Base-by-base conservation (phyloP, 2,797 vertebrate species). In the Sphenodon punctatus region DNA sequence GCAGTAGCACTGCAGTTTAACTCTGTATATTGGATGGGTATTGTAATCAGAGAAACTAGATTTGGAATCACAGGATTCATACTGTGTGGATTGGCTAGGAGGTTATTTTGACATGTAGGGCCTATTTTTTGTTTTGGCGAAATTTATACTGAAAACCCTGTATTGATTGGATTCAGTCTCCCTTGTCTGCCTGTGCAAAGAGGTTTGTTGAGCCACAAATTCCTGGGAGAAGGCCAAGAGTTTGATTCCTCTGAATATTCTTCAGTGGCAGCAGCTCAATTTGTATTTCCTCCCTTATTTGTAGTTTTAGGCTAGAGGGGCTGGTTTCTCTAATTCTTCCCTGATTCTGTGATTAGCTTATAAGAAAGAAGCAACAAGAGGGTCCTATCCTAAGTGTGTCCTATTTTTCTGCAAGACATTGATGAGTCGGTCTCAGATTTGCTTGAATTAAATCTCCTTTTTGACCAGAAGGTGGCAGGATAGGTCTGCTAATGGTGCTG, bases 391-490 rank as follows among this genome's bases (percentile, higher is more conserved):
- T n/a, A n/a, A n/a, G n/a, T n/a, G n/a, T n/a, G n/a, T n/a, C n/a
- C n/a, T n/a, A 36, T 34, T 8, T 36, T 34, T 34, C 34, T 36
- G 34, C 34, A 36, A 34, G 36, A 34, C 36, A 34, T 34, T 36
- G 34, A 8, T 34, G 34, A 36, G 16, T 27, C 23, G 8, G 3
- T 75, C 10, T n/a, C 7, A 0, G 14, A 5, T 38, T 48, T 3
- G 1, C 0, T 0, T 4, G 7, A 25, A 2, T 2, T 61, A 11
- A 69, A 38, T 36, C 63, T 22, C 34, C 7, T 17, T 59, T 32
- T 1, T 9, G 8, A 87, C 88, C 95, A 90, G 84, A 39, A 92
- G 92, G 53, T 88, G 92, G 93, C 93, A 89, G 86, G 25, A n/a
- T 25, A 27, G 76, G 58, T 85, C 88, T 64, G 81, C 38, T n/a